A percentile compares a stretch with the other conserved stretches of the same genome.
phyloP scores from a whole-genome alignment of 30 jellyfish, hydroid and myxozoan genomes.

The Chrysaora quinquecirrha region DNA sequence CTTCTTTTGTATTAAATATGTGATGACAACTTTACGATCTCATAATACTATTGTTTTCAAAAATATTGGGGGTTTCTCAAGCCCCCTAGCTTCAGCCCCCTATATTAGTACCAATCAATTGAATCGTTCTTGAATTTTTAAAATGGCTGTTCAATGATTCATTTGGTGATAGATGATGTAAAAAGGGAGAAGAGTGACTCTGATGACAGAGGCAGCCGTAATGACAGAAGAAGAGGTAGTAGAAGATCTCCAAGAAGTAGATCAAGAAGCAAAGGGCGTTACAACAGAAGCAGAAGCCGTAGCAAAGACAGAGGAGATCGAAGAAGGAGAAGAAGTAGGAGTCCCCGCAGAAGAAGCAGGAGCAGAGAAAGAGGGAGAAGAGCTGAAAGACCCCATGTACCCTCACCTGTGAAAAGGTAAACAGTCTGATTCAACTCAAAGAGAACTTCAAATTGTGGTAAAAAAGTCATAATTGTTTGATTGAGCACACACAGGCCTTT shows the following conservation, averaged over 20 bases:
- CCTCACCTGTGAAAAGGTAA: slow-evolving; percentile 55
- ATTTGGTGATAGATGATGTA: background rate
- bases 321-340: slow-evolving; percentile 63
- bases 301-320: slow-evolving; percentile 45
- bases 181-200: slow-evolving; percentile 14
- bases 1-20: too few relatives aligned
- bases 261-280: slow-evolving; percentile 70
- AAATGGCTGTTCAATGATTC: too few relatives aligned
- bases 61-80: too few relatives aligned
- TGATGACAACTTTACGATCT: too few relatives aligned
- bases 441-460: too few relatives aligned
- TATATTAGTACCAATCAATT: too few relatives aligned
- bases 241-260: slow-evolving; percentile 67
- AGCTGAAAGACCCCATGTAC: slow-evolving; percentile 58
- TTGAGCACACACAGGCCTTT: too few relatives aligned
- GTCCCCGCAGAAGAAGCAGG: slow-evolving; percentile 51
- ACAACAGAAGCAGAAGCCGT: slow-evolving; percentile 66
- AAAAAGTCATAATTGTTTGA: too few relatives aligned
- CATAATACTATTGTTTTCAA: too few relatives aligned
- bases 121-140: too few relatives aligned
- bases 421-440: too few relatives aligned
- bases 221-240: slow-evolving; percentile 53
- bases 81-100: too few relatives aligned
- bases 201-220: slow-evolving; percentile 30
- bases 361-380: slow-evolving; percentile 70